Evolutionary conservation across 1,140 invertebrate species (phyloP).

Genomic region (Zaprionus nigranus): DNA sequence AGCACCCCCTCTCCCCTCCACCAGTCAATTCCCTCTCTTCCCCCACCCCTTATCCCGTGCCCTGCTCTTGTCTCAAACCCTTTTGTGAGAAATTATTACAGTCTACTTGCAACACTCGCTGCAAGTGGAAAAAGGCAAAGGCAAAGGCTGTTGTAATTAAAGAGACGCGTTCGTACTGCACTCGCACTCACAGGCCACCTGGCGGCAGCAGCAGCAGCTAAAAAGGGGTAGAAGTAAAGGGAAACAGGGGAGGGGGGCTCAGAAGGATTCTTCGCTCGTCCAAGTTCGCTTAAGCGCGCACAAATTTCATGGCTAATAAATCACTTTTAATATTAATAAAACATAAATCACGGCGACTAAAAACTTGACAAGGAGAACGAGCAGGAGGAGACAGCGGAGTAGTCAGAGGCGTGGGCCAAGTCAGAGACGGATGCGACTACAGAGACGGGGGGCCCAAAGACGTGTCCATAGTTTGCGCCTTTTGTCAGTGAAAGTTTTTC

Average conservation of each 20-base stretch:
- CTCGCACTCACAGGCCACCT: neutral
- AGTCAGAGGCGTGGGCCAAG: neutral
- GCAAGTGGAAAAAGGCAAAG: neutral
- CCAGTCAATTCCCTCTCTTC: no score
- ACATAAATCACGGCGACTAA: slow-evolving; percentile 77
- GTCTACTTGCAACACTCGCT: slow-evolving; percentile 5
- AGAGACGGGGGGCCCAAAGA: neutral
- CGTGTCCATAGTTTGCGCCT: slow-evolving; percentile 2
- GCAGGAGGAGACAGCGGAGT: neutral
- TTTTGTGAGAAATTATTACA: slow-evolving; percentile 3
- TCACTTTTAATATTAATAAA: slow-evolving; percentile 83
- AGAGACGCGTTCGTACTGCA: slow-evolving; percentile 55
- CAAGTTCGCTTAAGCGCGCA: slow-evolving; percentile 29
- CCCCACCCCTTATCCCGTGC: no score
- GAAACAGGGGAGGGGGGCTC: neutral
- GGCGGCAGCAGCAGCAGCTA: neutral
- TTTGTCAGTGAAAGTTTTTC: slow-evolving; percentile 36
- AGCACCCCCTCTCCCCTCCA: neutral
- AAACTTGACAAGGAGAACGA: slow-evolving; percentile 48
- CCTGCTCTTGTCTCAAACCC: no score
- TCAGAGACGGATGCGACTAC: no score
- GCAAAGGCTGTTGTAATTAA: slow-evolving; percentile 60
- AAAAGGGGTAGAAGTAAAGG: neutral
- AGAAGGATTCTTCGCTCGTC: neutral
- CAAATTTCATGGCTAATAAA: slow-evolving; percentile 82